Conservation (phyloP, 2,797 vertebrate species). For the Lateolabrax maculatus region DNA sequence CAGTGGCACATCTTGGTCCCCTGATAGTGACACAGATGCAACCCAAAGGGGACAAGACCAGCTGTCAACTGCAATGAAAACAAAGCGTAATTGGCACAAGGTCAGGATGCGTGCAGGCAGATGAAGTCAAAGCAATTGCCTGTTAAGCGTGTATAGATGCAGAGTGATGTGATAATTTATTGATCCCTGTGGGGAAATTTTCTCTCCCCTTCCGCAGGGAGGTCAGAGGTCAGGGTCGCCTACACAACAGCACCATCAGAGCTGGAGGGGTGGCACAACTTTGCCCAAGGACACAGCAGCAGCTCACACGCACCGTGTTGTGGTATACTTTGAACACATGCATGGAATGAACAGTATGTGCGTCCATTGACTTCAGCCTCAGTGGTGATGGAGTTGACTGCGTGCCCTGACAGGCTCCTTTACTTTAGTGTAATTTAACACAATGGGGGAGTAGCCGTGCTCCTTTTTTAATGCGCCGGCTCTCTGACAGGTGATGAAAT, state of each 20-base stretch:
- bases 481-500: conserved; percentile 62
- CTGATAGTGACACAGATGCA: conserved; percentile 18
- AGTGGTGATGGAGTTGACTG: conserved; percentile 24
- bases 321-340: conserved; percentile 18
- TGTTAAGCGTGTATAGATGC: conserved; percentile 42
- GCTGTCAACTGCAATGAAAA: conserved; percentile 40
- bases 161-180: conserved; percentile 56
- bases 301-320: background rate
- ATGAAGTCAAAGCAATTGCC: conserved; percentile 42
- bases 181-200: conserved; percentile 42
- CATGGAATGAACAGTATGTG: conserved; percentile 35
- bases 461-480: conserved; percentile 45
- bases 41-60: conserved; percentile 22
- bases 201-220: conserved; percentile 16
- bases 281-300: conserved; percentile 32
- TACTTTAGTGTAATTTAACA: conserved; percentile 48
- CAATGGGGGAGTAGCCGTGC: conserved; percentile 2
- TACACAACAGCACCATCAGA: background rate
- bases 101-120: conserved; percentile 22
- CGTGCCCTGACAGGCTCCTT: conserved; percentile 36
- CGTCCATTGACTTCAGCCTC: conserved; percentile 15
- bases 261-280: background rate
- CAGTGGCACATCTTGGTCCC: background rate
- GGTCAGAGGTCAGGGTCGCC: conserved; percentile 49
- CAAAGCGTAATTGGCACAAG: conserved; percentile 46